A percentile compares a stretch with the other conserved stretches of the same genome.
These are phyloP conservation scores for Drosophila maculinotata DNA, from an alignment of 2,888 invertebrate genomes.

Conservation along the genomic window DNA sequence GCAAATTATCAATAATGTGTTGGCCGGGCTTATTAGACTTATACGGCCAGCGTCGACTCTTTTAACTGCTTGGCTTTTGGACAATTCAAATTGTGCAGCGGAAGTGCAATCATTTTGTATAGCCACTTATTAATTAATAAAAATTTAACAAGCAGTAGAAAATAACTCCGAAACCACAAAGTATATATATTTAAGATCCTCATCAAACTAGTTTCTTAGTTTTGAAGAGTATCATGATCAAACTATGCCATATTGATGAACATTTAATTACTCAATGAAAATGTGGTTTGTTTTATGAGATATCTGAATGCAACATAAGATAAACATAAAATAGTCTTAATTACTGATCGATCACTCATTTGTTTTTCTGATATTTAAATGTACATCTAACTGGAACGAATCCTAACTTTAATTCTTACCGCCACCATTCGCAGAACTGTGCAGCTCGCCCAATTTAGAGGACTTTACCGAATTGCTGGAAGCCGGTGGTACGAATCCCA, in stretches of 20 bases:
- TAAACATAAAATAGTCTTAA: too few relatives aligned
- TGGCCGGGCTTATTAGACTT: slow-evolving; percentile 30
- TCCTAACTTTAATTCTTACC: slow-evolving; percentile 18
- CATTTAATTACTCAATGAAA: too few relatives aligned
- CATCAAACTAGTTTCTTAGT: too few relatives aligned
- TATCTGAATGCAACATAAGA: too few relatives aligned
- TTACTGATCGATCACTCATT: too few relatives aligned
- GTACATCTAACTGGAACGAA: slow-evolving; percentile 9
- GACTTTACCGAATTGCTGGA: slow-evolving; percentile 86
- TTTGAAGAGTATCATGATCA: too few relatives aligned
- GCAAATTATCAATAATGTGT: slow-evolving; percentile 60
- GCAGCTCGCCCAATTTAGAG: slow-evolving; percentile 85
- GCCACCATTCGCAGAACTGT: slow-evolving; percentile 75
- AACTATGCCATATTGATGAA: too few relatives aligned
- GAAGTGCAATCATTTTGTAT: slow-evolving; percentile 3
- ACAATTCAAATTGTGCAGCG: slow-evolving; percentile 13
- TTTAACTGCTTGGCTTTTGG: too few relatives aligned
- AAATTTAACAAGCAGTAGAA: too few relatives aligned
- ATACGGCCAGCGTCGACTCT: slow-evolving; percentile 1
- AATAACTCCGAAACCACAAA: too few relatives aligned
- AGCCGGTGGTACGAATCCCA: slow-evolving; percentile 85
- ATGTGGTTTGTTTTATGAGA: too few relatives aligned
- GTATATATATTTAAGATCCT: too few relatives aligned
- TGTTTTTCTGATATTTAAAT: neutral
- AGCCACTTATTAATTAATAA: neutral